Conservation (phyloP, 2,113 vertebrate species). For the Antechinus flavipes region DNA sequence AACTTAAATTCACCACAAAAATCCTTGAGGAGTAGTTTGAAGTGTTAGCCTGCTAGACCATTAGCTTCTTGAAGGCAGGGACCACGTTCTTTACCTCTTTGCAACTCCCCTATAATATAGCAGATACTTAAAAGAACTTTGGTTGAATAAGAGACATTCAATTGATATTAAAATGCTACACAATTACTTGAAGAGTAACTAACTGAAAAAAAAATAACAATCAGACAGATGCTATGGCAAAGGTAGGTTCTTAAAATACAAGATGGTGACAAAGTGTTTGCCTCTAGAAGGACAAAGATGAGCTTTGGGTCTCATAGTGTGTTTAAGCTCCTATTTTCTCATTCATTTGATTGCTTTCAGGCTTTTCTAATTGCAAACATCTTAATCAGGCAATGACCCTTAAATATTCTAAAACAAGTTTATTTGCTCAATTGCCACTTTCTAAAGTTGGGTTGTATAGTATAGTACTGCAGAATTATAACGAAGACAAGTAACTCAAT, state of each 20-base stretch:
- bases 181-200: conserved; percentile 8
- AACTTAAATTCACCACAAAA: not conserved
- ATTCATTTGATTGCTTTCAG: conserved; percentile 72
- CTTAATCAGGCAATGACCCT: conserved; percentile 68
- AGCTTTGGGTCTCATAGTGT: conserved; percentile 66
- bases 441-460: conserved; percentile 41
- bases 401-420: conserved; percentile 63
- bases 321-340: conserved; percentile 51
- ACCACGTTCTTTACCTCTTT: not conserved
- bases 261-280: conserved; percentile 68
- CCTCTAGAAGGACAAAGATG: conserved; percentile 67
- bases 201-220: not conserved
- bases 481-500: conserved; percentile 56
- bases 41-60: not conserved
- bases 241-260: conserved; percentile 59
- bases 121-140: not conserved
- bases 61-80: not conserved
- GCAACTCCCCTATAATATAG: not conserved
- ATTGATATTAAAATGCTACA: not conserved
- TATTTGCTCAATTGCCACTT: conserved; percentile 62
- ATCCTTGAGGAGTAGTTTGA: not conserved
- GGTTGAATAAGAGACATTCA: not conserved
- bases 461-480: conserved; percentile 62
- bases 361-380: conserved; percentile 70
- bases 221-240: not conserved